Evolutionary conservation across 2,888 invertebrate species (phyloP).

Genomic region (Cactoblastis cactorum): DNA sequence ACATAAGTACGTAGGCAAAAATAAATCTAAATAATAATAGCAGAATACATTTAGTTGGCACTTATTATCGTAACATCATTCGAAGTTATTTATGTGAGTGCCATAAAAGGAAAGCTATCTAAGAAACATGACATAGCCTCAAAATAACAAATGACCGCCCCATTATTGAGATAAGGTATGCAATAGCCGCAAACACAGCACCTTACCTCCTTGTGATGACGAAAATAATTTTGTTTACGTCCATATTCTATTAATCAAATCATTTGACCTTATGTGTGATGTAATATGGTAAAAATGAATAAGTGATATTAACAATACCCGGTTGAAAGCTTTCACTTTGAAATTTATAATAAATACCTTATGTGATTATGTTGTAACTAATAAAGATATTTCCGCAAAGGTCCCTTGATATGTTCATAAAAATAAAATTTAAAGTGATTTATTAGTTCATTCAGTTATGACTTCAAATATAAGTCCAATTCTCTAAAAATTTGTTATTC

Average conservation of each 20-base stretch:
- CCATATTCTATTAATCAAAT: conserved; percentile 30
- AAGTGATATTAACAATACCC: conserved; percentile 18
- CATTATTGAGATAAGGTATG: background rate
- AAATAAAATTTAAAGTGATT: too few species aligned
- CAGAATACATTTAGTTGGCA: too few species aligned
- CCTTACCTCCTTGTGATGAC: conserved; percentile 19
- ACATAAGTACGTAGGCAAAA: too few species aligned
- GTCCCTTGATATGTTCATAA: background rate
- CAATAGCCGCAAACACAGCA: background rate
- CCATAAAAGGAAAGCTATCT: background rate
- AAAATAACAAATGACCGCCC: background rate
- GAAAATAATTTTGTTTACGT: conserved; percentile 21
- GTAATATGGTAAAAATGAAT: conserved; percentile 19
- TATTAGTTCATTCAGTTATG: too few species aligned
- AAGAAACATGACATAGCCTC: background rate
- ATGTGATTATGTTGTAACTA: background rate
- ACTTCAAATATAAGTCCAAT: too few species aligned
- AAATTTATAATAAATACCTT: conserved; percentile 2
- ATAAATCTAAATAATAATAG: background rate
- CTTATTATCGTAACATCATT: background rate
- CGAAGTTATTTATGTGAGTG: background rate
- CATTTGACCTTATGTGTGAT: conserved; percentile 29
- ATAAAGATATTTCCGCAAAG: background rate
- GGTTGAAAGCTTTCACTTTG: conserved; percentile 20
- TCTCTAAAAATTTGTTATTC: background rate